Conservation (phyloP, 2,888 invertebrate species). For the Scaptodrosophila latifasciaeformis region DNA sequence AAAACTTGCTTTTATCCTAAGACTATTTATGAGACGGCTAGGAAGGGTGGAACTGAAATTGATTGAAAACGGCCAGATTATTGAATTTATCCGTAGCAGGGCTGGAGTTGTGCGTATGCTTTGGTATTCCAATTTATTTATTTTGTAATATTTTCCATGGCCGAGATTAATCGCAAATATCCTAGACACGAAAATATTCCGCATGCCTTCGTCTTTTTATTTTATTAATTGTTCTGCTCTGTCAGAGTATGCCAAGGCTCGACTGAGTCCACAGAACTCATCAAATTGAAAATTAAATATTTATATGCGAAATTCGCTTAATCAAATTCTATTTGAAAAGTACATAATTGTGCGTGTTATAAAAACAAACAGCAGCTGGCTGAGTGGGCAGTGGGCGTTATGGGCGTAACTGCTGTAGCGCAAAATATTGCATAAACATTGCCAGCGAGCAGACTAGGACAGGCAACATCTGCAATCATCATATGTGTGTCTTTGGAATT, state of each 20-base stretch:
- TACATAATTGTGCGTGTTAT: conserved; percentile 42
- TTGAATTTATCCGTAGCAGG: conserved; percentile 13
- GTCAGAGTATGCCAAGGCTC: too few species aligned
- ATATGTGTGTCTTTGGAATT: background rate
- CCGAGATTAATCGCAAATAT: too few species aligned
- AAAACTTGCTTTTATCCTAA: too few species aligned
- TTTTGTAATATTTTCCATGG: too few species aligned
- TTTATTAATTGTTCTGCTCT: too few species aligned
- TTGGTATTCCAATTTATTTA: too few species aligned
- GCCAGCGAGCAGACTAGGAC: background rate
- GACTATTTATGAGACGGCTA: too few species aligned
- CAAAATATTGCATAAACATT: background rate
- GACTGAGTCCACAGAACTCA: background rate
- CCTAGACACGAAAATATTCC: too few species aligned
- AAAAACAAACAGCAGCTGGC: background rate
- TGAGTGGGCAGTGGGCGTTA: background rate
- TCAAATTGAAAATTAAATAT: conserved; percentile 35
- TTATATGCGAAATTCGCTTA: conserved; percentile 30
- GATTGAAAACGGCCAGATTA: conserved; percentile 28
- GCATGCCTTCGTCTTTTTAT: too few species aligned
- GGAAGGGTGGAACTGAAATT: conserved; percentile 16
- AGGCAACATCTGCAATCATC: conserved; percentile 11
- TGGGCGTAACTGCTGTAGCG: background rate
- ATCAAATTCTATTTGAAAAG: conserved; percentile 52
- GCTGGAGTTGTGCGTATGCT: too few species aligned